These are phyloP conservation scores for Neria commutata DNA, from an alignment of 2,888 invertebrate species.

Conservation along the genomic window DNA sequence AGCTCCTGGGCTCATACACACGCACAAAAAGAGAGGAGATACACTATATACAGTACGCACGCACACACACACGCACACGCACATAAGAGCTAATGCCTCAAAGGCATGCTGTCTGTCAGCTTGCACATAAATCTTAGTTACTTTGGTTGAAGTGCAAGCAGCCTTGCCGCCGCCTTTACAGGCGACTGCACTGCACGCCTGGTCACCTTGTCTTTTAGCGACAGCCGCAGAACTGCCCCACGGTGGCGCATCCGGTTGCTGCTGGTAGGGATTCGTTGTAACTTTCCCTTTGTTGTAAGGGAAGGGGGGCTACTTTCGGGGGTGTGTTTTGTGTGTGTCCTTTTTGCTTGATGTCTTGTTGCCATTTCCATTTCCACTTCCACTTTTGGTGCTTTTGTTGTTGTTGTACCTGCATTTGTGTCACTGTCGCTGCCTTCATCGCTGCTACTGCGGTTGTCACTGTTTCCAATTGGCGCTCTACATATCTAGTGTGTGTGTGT, in stretches of 20 bases:
- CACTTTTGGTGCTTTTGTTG: slow-evolving; percentile 3
- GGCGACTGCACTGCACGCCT: neutral
- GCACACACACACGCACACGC: neutral
- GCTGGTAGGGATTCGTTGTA: neutral
- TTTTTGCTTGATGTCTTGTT: slow-evolving; percentile 1
- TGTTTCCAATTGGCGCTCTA: neutral
- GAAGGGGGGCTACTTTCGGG: no score
- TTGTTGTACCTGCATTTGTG: neutral
- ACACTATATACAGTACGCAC: no score
- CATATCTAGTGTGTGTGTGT: neutral
- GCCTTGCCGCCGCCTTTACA: neutral
- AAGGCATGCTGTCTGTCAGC: slow-evolving; percentile 25
- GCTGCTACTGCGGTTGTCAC: neutral
- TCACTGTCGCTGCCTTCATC: neutral
- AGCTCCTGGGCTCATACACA: no score
- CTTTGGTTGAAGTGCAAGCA: neutral
- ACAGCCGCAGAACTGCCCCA: neutral
- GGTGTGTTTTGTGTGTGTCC: no score
- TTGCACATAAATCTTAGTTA: slow-evolving; percentile 19
- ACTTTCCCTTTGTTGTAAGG: neutral
- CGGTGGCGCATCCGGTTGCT: neutral
- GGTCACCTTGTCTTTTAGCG: neutral
- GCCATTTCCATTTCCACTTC: neutral
- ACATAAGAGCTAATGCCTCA: neutral
- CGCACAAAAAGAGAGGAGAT: no score